These are phyloP conservation scores for Caenorhabditis remanei DNA, from an alignment of 1,140 invertebrate species.

Conservation along the genomic window DNA sequence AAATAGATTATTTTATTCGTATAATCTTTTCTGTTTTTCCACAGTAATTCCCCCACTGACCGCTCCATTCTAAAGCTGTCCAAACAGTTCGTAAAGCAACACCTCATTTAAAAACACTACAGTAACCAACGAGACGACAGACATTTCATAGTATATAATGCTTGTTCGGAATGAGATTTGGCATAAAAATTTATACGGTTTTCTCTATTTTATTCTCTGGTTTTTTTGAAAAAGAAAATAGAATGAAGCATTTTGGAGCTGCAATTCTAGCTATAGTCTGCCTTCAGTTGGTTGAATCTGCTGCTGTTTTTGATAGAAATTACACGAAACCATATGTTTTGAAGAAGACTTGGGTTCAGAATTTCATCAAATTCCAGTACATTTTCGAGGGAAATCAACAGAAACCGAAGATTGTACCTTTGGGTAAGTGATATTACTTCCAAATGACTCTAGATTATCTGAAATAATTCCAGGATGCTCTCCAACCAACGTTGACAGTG, in stretches of 20 bases:
- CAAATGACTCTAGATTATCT: too few species aligned
- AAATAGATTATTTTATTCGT: constrained; percentile 43
- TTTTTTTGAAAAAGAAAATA: background rate
- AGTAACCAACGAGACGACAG: background rate
- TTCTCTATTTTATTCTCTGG: background rate
- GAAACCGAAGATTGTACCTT: constrained; percentile 56
- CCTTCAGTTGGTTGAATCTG: constrained; percentile 20
- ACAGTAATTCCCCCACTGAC: background rate
- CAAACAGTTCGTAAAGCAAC: constrained; percentile 49
- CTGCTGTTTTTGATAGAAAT: constrained; percentile 57
- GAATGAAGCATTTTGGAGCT: background rate
- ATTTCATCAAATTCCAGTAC: constrained; percentile 59
- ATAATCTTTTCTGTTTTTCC: constrained; percentile 41
- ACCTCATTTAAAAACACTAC: constrained; percentile 3
- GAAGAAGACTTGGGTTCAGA: constrained; percentile 62
- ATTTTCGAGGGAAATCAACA: constrained; percentile 61
- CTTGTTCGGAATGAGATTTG: background rate
- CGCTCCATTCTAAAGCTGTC: constrained; percentile 18
- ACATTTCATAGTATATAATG: constrained; percentile 15
- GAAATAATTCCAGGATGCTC: constrained; percentile 39
- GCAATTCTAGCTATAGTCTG: constrained; percentile 16
- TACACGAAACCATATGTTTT: constrained; percentile 59
- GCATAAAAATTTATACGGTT: background rate
- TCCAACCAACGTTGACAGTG: constrained; percentile 53
- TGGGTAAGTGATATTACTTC: constrained; percentile 29